These are phyloP conservation scores for Trididemnum miniatum DNA, from an alignment of 23 tunicate species.

Conservation along the genomic window DNA sequence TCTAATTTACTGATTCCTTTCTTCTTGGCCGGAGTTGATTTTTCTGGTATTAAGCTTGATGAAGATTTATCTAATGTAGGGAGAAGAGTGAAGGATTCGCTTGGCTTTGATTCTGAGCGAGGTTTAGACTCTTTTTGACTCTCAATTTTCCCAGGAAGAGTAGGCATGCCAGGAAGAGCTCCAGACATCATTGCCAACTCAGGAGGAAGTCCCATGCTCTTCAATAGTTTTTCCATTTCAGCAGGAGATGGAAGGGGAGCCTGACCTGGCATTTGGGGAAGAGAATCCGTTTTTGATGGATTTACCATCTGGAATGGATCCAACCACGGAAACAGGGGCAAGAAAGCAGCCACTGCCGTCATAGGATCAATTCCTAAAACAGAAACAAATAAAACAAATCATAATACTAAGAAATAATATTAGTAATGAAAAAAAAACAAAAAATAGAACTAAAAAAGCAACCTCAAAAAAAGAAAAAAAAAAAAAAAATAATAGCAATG, in stretches of 20 bases:
- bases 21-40: slow-evolving; percentile 27
- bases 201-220: slow-evolving; percentile 71
- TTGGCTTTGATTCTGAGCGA: slow-evolving; percentile 5
- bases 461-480: too few relatives aligned
- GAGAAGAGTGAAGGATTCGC: background rate
- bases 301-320: slow-evolving; percentile 71
- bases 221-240: slow-evolving; percentile 70
- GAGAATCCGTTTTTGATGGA: slow-evolving; percentile 7
- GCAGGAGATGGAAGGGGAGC: slow-evolving; percentile 35
- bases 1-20: slow-evolving; percentile 66
- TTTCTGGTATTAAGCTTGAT: slow-evolving; percentile 43
- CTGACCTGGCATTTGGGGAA: slow-evolving; percentile 34
- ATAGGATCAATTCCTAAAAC: slow-evolving; percentile 69
- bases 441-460: too few relatives aligned
- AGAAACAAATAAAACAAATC: too few relatives aligned
- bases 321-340: slow-evolving; percentile 58
- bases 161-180: slow-evolving; percentile 46
- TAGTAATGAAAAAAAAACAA: too few relatives aligned
- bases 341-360: slow-evolving; percentile 58
- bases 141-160: slow-evolving; percentile 1
- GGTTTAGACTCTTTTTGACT: background rate
- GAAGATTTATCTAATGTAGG: slow-evolving; percentile 19
- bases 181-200: slow-evolving; percentile 68
- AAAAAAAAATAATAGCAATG: too few relatives aligned
- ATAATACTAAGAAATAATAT: too few relatives aligned